Evolutionary conservation across 2,888 invertebrate genomes (phyloP).

Genomic region (Arctia plantaginis): DNA sequence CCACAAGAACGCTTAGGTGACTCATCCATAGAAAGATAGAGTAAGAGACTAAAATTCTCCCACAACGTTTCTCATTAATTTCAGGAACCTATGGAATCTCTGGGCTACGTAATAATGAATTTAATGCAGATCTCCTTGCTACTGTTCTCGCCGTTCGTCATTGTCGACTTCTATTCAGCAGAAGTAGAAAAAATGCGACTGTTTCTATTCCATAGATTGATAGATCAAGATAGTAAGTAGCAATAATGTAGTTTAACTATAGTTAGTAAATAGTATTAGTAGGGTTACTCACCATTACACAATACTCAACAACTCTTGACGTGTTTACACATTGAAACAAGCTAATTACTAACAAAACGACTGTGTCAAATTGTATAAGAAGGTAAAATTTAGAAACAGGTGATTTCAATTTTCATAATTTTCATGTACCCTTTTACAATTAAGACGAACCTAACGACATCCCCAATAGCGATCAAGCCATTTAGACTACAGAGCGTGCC

Average conservation of each 20-base stretch:
- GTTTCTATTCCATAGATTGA: constrained; percentile 66
- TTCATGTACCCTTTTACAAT: too few relatives aligned
- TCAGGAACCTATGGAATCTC: constrained; percentile 61
- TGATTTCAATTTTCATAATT: too few relatives aligned
- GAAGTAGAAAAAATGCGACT: constrained; percentile 74
- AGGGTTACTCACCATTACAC: too few relatives aligned
- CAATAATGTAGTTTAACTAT: neutral
- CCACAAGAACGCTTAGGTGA: neutral
- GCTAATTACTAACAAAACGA: too few relatives aligned
- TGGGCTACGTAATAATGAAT: constrained; percentile 67
- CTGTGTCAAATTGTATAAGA: too few relatives aligned
- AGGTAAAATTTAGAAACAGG: too few relatives aligned
- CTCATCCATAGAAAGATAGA: neutral
- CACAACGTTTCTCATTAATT: constrained; percentile 17
- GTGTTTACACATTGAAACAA: too few relatives aligned
- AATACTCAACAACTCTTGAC: too few relatives aligned
- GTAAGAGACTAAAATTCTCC: neutral
- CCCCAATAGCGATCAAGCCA: too few relatives aligned
- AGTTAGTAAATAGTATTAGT: too few relatives aligned
- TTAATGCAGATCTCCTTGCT: constrained; percentile 69
- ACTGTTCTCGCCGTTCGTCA: constrained; percentile 72
- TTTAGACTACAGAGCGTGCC: too few relatives aligned
- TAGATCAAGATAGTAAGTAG: constrained; percentile 66
- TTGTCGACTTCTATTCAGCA: constrained; percentile 66
- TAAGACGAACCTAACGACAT: too few relatives aligned